Evolutionary conservation across 2,113 vertebrate species (phyloP), one percentile per base, ranked within the genome.

Genomic region (Mirza zaza): DNA sequence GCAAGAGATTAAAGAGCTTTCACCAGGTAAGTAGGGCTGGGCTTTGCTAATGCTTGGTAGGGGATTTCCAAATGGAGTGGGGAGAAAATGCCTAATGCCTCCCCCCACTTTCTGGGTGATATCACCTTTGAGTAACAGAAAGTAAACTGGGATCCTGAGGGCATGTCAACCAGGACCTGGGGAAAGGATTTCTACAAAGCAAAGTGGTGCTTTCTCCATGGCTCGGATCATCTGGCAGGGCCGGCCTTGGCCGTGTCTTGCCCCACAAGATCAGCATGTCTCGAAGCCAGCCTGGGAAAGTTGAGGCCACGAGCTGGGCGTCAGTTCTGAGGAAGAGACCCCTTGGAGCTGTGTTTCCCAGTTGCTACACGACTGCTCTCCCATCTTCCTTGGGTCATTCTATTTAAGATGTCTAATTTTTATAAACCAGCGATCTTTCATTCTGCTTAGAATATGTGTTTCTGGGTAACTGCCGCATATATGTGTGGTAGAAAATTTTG

Each of bases 101-200:
- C 55, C 59, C 68, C 50, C 29, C 6, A 27, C 42, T 75, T 75
- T 79, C n/a, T 27, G 11, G 50, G 59, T 86, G 87, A 96, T 8
- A n/a, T 96, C 88, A 94, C 42, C 83, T 32, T 32, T 70, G 94
- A 92, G 34, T 84, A 90, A 91, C 65, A 59, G 81, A 90, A 84
- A 71, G 76, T 50, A 76, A 71, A 39, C 42, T 61, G 39, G 80
- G 36, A 42, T 81, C 91, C 87, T 0, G 14, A 9, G 73, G 87
- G 79, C 79, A 77, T 39, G 39, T 27, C n/a, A 32, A 3, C 0
- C 18, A 48, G 21, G 80, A 77, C 45, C 55, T 18, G 9, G 52
- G 67, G 50, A 21, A 32, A 52, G 87, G 50, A 39, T 48, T 55
- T 55, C 77, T 36, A 34, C 45, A 14, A 29, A 55, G 50, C 63